Evolutionary conservation across 2,888 invertebrate genomes (phyloP).

Genomic region (Drosophila macrospina): DNA sequence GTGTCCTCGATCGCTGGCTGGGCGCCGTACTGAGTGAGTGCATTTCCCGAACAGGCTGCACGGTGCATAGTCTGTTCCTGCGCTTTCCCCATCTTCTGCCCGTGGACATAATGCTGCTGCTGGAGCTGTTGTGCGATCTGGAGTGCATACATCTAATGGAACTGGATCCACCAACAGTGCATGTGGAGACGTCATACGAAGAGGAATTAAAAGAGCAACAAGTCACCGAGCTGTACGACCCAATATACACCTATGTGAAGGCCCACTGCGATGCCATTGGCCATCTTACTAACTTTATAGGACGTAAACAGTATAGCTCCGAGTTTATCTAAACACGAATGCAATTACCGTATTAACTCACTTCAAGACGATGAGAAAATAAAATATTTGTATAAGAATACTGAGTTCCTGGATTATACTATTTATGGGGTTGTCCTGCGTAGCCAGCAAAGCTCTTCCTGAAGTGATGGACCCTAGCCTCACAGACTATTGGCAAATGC

Average conservation of each 20-base stretch:
- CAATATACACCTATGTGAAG: conserved; percentile 86
- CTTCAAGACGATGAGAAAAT: neutral
- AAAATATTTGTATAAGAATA: neutral
- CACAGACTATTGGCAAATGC: no score
- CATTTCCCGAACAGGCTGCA: conserved; percentile 88
- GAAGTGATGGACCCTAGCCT: no score
- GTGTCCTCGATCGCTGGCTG: conserved; percentile 89
- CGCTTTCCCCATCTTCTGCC: conserved; percentile 89
- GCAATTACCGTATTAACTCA: neutral
- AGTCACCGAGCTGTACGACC: conserved; percentile 86
- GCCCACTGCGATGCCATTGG: conserved; percentile 86
- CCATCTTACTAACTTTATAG: conserved; percentile 87
- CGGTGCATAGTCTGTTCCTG: conserved; percentile 86
- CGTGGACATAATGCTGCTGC: conserved; percentile 84
- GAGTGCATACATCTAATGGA: conserved; percentile 86
- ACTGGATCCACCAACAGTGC: conserved; percentile 70
- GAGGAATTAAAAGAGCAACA: conserved; percentile 73
- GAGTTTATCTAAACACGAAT: conserved; percentile 85
- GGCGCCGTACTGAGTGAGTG: conserved; percentile 89
- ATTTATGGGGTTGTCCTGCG: no score
- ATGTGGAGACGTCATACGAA: conserved; percentile 77
- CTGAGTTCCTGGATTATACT: no score
- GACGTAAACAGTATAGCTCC: conserved; percentile 86
- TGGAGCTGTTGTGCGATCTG: conserved; percentile 87
- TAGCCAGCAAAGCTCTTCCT: no score